Evolutionary conservation across 2,113 vertebrate species (phyloP).

Genomic region (Sylvicapra grimmia): DNA sequence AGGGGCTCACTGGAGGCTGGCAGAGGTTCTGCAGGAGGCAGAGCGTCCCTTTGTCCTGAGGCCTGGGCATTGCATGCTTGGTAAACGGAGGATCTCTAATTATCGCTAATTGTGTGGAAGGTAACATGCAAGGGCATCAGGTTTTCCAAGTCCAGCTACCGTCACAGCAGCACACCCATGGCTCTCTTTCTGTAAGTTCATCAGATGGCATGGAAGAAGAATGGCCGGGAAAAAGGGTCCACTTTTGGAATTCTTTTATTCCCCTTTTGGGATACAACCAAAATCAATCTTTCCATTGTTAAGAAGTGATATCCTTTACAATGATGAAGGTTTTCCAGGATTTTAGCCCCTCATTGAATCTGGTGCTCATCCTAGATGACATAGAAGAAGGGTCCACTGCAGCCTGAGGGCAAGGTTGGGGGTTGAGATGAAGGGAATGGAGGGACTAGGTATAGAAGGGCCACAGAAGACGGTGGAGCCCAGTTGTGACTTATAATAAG

Average conservation of each 20-base stretch:
- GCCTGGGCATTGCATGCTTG: neutral
- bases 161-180: neutral
- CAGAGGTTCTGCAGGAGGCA: too few species aligned
- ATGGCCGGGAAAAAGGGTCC: neutral
- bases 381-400: rapidly evolving
- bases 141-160: neutral
- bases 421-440: rapidly evolving
- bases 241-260: neutral
- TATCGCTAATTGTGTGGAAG: neutral
- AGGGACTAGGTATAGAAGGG: neutral
- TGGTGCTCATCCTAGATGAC: neutral
- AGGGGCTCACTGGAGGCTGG: too few species aligned
- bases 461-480: rapidly evolving
- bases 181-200: neutral
- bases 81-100: neutral
- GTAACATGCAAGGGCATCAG: neutral
- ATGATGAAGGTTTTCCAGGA: neutral
- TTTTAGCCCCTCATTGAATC: neutral
- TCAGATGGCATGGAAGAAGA: neutral
- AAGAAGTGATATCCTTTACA: neutral
- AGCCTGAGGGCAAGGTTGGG: too few species aligned
- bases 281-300: neutral
- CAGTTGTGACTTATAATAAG: neutral
- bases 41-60: neutral
- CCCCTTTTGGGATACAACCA: neutral